Evolutionary conservation across 1,140 invertebrate genomes (phyloP).

Genomic region (Hyles euphorbiae): DNA sequence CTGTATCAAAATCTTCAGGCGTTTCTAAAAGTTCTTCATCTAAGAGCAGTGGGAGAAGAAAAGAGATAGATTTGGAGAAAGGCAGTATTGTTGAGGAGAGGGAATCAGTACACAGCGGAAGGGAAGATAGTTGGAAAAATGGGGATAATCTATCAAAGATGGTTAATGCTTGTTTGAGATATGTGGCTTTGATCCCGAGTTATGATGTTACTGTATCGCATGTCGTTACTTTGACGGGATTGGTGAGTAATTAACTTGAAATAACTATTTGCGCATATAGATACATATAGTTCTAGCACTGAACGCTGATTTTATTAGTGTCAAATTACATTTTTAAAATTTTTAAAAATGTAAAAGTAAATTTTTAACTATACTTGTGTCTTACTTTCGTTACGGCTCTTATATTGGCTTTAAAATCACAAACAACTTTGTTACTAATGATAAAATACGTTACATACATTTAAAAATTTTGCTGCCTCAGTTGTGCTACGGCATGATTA

Average conservation of each 20-base stretch:
- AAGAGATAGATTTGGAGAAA: constrained; percentile 21
- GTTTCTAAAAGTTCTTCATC: constrained; percentile 55
- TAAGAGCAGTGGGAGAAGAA: constrained; percentile 41
- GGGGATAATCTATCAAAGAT: constrained; percentile 29
- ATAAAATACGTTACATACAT: no score
- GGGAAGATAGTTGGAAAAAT: constrained; percentile 26
- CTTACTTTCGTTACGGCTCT: no score
- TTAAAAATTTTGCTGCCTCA: no score
- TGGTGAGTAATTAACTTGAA: constrained; percentile 35
- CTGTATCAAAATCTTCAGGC: constrained; percentile 50
- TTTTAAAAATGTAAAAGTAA: no score
- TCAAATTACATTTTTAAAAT: no score
- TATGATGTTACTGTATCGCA: constrained; percentile 50
- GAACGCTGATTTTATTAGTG: no score
- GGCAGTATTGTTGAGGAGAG: constrained; percentile 24
- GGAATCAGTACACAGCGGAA: constrained; percentile 32
- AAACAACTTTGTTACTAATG: no score
- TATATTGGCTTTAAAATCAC: no score
- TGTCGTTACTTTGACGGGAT: constrained; percentile 49
- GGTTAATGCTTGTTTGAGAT: constrained; percentile 44
- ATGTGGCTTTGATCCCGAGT: constrained; percentile 57
- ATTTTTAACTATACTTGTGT: no score
- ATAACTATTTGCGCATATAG: no score
- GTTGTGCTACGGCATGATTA: no score
- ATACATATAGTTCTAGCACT: no score